Conservation (phyloP, 2,888 invertebrate species). For the Lasioglossum malachurum region DNA sequence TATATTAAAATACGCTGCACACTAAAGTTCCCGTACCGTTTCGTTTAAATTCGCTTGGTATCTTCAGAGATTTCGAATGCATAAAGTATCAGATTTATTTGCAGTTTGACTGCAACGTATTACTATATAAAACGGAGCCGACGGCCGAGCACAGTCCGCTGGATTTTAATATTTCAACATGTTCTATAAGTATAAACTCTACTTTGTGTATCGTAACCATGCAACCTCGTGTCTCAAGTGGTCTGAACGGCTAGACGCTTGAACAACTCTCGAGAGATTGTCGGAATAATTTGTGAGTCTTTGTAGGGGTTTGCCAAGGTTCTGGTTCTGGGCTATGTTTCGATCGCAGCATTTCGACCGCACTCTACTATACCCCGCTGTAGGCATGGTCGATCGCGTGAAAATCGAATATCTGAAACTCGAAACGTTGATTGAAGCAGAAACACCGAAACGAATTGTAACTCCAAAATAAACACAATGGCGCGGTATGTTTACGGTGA, state of each 20-base stretch:
- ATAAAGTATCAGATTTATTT: not conserved
- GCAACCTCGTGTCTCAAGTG: not conserved
- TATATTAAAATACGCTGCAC: not conserved
- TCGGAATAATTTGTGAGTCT: constrained; percentile 11
- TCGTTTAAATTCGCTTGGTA: not conserved
- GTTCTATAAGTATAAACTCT: not conserved
- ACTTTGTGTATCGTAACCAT: not conserved
- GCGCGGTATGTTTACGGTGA: constrained; percentile 42
- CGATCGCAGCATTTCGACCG: not conserved
- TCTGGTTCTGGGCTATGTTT: not conserved
- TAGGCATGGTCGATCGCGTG: constrained; percentile 38
- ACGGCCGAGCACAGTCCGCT: not conserved
- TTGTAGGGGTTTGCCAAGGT: not conserved
- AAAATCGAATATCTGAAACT: constrained; percentile 47
- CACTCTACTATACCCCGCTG: not conserved
- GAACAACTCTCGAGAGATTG: constrained; percentile 3
- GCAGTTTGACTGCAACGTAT: not conserved
- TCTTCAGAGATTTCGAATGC: not conserved
- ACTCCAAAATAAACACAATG: constrained; percentile 53
- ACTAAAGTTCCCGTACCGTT: not conserved
- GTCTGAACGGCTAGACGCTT: constrained; percentile 8
- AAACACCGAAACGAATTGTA: constrained; percentile 52
- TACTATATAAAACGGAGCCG: not conserved
- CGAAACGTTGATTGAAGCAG: constrained; percentile 58
- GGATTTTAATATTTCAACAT: constrained; percentile 4